phyloP scores from a whole-genome alignment of 2,797 vertebrate species.

The Cryptoblepharus egeriae region DNA sequence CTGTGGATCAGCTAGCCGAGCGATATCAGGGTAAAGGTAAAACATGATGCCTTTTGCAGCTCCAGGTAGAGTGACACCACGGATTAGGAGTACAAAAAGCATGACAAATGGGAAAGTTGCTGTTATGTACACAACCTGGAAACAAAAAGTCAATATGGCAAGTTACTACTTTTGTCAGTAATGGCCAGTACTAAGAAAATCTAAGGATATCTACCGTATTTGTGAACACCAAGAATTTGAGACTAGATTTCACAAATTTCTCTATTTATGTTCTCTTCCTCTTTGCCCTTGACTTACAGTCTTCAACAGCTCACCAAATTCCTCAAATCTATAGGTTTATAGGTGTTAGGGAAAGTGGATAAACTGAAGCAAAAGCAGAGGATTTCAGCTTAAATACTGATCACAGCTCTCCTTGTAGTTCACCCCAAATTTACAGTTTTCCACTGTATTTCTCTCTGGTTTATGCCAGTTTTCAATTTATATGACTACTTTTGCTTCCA shows the following conservation, averaged over 20 bases:
- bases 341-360: background rate
- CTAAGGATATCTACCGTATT: background rate
- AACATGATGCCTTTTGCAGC: conserved; percentile 96
- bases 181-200: background rate
- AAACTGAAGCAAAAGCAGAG: background rate
- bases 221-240: conserved; percentile 3
- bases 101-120: conserved; percentile 97
- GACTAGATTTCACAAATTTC: background rate
- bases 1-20: conserved; percentile 93
- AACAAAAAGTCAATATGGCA: background rate
- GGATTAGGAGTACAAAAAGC: conserved; percentile 93
- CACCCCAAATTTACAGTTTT: background rate
- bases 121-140: conserved; percentile 95
- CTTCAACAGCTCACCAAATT: background rate
- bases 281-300: background rate
- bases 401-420: background rate
- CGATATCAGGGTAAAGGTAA: conserved; percentile 95
- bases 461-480: background rate
- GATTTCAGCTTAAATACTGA: background rate
- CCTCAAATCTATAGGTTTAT: background rate
- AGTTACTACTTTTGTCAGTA: background rate
- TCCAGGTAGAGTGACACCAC: conserved; percentile 94
- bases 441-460: background rate
- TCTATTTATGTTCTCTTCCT: conserved; percentile 13
- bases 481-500: background rate